phyloP scores from a whole-genome alignment of 2,888 invertebrate species.

The Litoditis marina region DNA sequence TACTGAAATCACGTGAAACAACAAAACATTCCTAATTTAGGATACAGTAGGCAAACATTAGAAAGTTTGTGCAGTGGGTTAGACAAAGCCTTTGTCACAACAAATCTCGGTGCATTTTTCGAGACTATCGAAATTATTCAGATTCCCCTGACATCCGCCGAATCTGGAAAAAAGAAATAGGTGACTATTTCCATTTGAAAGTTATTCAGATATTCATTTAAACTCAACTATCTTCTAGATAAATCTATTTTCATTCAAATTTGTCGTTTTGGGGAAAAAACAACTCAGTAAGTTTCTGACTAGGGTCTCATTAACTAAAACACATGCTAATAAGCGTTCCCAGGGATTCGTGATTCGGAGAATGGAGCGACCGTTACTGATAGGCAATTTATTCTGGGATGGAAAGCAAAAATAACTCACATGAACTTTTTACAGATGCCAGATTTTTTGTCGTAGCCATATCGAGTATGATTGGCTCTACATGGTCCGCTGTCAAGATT shows the following conservation, averaged over 20 bases:
- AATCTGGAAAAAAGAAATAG: conserved; percentile 47
- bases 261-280: too few relatives aligned
- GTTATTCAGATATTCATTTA: too few relatives aligned
- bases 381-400: conserved; percentile 21
- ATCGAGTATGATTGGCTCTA: conserved; percentile 34
- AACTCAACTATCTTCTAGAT: too few relatives aligned
- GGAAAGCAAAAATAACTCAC: conserved; percentile 21
- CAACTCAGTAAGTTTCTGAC: too few relatives aligned
- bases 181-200: too few relatives aligned
- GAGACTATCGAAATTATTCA: conserved; percentile 53
- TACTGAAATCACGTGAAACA: too few relatives aligned
- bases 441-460: conserved; percentile 43
- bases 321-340: too few relatives aligned
- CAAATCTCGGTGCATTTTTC: conserved; percentile 58
- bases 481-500: conserved; percentile 53
- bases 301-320: too few relatives aligned
- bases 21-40: conserved; percentile 16
- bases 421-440: conserved; percentile 43
- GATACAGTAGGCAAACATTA: conserved; percentile 11
- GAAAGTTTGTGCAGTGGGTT: conserved; percentile 7
- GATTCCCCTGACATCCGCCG: conserved; percentile 56
- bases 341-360: too few relatives aligned
- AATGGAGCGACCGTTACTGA: too few relatives aligned
- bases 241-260: too few relatives aligned
- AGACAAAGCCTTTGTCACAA: conserved; percentile 47